phyloP scores from a whole-genome alignment of 2,888 invertebrate genomes.

The Standfussiana lucernea region DNA sequence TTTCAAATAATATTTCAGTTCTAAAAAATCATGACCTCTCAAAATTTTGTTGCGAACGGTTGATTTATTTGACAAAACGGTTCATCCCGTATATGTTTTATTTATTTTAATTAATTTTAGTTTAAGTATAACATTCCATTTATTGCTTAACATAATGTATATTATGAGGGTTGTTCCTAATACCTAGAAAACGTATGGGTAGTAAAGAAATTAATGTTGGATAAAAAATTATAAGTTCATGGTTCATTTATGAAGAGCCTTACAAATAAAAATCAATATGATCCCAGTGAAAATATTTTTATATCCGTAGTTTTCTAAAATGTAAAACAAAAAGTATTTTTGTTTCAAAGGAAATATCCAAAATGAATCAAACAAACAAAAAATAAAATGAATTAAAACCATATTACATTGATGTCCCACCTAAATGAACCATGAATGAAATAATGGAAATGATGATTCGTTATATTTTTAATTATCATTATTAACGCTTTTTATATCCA shows the following conservation, averaged over 20 bases:
- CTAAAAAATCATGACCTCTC: slow-evolving; percentile 65
- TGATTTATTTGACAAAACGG: slow-evolving; percentile 64
- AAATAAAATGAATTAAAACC: not conserved
- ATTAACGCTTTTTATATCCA: slow-evolving; percentile 70
- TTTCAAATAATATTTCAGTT: slow-evolving; percentile 66
- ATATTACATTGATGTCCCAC: not conserved
- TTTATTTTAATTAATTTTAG: slow-evolving; percentile 79
- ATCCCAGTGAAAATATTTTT: slow-evolving; percentile 21
- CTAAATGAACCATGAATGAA: slow-evolving; percentile 56
- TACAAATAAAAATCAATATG: not conserved
- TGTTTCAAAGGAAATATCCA: not conserved
- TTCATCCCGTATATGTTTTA: slow-evolving; percentile 66
- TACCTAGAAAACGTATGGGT: slow-evolving; percentile 77
- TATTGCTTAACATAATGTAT: slow-evolving; percentile 79
- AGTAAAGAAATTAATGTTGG: slow-evolving; percentile 66
- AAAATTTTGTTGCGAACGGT: slow-evolving; percentile 53
- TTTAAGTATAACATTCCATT: slow-evolving; percentile 78
- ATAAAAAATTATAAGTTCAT: slow-evolving; percentile 54
- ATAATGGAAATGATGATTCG: slow-evolving; percentile 62
- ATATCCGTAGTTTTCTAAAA: not conserved
- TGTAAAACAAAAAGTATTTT: not conserved
- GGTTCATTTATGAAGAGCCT: slow-evolving; percentile 49
- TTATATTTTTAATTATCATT: slow-evolving; percentile 68
- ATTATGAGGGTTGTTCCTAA: slow-evolving; percentile 86
- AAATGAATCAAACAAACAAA: not conserved